Conservation (phyloP, 2,113 vertebrate genomes). For the Grammomys surdaster region DNA sequence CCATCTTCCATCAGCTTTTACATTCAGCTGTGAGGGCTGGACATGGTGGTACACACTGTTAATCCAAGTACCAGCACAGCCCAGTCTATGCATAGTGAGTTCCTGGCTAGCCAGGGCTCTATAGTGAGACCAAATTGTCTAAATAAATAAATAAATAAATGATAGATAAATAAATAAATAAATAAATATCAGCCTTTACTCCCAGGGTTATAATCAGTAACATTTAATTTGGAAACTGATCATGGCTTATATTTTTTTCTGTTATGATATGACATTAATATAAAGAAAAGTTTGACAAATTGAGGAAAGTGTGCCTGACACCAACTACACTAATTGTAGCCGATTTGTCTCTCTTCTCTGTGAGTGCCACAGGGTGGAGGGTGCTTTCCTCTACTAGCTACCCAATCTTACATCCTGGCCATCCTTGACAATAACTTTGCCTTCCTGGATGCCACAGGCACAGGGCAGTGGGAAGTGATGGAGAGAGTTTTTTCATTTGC, state of each 20-base stretch:
- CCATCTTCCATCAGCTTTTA: background rate
- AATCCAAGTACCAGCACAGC: background rate
- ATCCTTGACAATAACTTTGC: accelerated
- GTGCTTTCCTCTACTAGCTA: background rate
- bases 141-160: background rate
- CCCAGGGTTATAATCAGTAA: background rate
- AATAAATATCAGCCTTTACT: background rate
- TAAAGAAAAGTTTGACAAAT: background rate
- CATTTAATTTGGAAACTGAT: background rate
- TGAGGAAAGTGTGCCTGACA: background rate
- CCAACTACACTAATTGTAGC: background rate
- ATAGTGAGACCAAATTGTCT: background rate
- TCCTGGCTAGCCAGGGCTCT: background rate
- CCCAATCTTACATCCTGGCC: too few relatives aligned
- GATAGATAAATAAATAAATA: background rate
- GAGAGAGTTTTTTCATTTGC: too few relatives aligned
- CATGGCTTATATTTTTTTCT: background rate
- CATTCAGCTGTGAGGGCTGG: too few relatives aligned
- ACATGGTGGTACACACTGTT: background rate
- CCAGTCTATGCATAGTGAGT: background rate
- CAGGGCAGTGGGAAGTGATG: background rate
- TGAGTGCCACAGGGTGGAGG: accelerated
- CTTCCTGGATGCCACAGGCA: background rate
- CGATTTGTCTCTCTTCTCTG: too few relatives aligned
- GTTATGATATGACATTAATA: background rate